phyloP scores from a whole-genome alignment of 2,797 vertebrate genomes.

The Furcifer pardalis region DNA sequence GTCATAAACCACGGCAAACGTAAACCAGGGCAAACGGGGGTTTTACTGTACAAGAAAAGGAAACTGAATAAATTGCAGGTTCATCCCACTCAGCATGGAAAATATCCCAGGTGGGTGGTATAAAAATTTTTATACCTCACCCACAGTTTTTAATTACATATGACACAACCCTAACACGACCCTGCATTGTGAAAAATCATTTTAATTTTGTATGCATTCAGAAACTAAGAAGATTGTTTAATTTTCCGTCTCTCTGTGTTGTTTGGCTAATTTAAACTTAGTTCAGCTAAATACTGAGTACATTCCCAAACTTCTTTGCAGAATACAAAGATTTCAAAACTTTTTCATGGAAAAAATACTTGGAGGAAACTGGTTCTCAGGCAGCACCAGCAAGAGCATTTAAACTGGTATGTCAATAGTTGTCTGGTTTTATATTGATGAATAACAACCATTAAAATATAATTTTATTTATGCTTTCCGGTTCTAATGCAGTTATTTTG shows the following conservation, averaged over 20 bases:
- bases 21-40: no score
- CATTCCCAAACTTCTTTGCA: constrained; percentile 46
- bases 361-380: constrained; percentile 89
- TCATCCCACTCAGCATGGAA: neutral
- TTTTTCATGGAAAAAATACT: constrained; percentile 92
- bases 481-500: no score
- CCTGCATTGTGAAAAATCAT: neutral
- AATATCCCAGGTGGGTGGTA: no score
- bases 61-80: neutral
- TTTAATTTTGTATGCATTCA: constrained; percentile 3
- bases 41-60: no score
- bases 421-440: constrained; percentile 6
- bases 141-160: neutral
- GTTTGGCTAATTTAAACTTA: constrained; percentile 6
- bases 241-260: neutral
- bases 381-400: constrained; percentile 91
- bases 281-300: constrained; percentile 9
- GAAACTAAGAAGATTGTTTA: neutral
- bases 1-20: no score
- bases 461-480: no score
- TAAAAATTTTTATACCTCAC: no score
- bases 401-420: constrained; percentile 82
- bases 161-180: neutral
- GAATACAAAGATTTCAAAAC: constrained; percentile 78
- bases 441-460: neutral